Evolutionary conservation across 2,797 vertebrate species (phyloP).

Genomic region (Microctenopoma lineatum): DNA sequence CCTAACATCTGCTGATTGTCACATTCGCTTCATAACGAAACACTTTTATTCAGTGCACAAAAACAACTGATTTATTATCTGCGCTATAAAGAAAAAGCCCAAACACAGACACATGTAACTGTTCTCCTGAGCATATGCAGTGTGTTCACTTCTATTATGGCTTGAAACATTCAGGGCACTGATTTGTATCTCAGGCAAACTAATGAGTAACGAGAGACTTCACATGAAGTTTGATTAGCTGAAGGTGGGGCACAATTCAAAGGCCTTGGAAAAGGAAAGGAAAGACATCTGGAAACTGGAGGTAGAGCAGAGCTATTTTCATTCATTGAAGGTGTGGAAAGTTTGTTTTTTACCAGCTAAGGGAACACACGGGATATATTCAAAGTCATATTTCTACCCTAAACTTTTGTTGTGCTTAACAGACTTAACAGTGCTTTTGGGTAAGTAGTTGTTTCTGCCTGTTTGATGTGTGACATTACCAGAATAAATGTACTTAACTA

Average conservation of each 20-base stretch:
- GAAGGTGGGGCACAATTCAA: not conserved
- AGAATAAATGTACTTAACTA: too few relatives aligned
- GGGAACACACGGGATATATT: too few relatives aligned
- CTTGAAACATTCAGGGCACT: conserved; percentile 6
- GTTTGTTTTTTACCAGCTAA: too few relatives aligned
- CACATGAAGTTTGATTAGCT: not conserved
- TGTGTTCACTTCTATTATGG: not conserved
- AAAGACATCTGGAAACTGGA: not conserved
- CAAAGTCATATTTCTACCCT: too few relatives aligned
- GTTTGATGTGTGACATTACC: too few relatives aligned
- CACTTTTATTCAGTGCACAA: not conserved
- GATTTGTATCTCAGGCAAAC: not conserved
- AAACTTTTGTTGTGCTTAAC: too few relatives aligned
- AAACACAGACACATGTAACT: not conserved
- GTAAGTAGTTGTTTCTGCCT: too few relatives aligned
- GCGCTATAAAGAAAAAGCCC: conserved; percentile 10
- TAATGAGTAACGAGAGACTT: not conserved
- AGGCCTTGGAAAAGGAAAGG: not conserved
- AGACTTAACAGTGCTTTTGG: too few relatives aligned
- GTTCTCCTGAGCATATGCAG: conserved; percentile 31
- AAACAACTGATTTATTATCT: conserved; percentile 3
- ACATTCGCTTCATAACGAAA: conserved; percentile 10
- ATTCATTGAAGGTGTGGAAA: not conserved
- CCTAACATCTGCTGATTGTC: not conserved
- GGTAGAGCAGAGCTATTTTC: conserved; percentile 3